Evolutionary conservation across 2,888 invertebrate species (phyloP), one percentile per base, ranked within the genome.

Genomic region (Heliconius sara): DNA sequence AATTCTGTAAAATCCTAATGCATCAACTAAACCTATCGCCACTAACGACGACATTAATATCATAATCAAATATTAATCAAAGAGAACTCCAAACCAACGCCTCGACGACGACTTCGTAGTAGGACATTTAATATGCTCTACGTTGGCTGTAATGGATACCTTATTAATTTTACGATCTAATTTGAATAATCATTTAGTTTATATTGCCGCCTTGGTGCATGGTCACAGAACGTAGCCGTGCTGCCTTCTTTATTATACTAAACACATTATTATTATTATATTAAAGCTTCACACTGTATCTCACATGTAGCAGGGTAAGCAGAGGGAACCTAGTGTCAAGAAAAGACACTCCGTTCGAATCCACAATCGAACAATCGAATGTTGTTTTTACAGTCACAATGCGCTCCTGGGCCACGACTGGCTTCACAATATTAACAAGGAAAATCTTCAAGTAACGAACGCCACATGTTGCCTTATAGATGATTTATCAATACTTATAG

Each of bases 151-250:
- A 82, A 82, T 79, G 77, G 79, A 82, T 80, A 80, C 79, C 82
- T 80, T 80, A 80, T 82, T 82, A 82, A 79, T 82, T 82, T 82
- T 81, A 82, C 79, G 81, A 82, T 70, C 82, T 65, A 79, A 77
- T 82, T 82, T 81, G 78, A 82, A 81, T 81, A 82, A 79, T 82
- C 73, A 81, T 82, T 77, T 78, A 72, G 67, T 78, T 77, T 25
- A 78, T 76, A 78, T 78, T 77, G 67, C 67, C 72, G 77, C 63
- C 72, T 79, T 73, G 43, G 60, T 39, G 73, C 65, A 27, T 78
- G 72, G 30, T 30, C 25, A 68, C 43, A 43, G 77, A 65, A 39
- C 34, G 68, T 34, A 39, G 72, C 72, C 30, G 57, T 72, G n/a
- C 22, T 52, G 71, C 12, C 52, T 22, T 7, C 25, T 66, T 47